Conservation (phyloP, 35 echinoderm and acorn worm species). For the Heliocidaris tuberculata region DNA sequence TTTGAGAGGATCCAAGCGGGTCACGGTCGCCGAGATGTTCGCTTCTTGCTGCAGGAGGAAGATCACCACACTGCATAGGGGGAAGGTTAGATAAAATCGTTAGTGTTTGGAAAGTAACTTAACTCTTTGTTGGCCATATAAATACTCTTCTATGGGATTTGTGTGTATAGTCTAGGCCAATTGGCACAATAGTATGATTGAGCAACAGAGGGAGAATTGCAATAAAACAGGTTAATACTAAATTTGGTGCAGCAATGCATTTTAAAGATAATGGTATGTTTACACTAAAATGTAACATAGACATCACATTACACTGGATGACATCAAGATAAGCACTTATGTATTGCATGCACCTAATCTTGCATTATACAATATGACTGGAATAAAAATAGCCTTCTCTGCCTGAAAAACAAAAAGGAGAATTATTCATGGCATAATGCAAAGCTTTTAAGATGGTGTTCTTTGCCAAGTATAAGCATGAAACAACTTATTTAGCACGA, state of each 20-base stretch:
- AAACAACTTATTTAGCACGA: too few relatives aligned
- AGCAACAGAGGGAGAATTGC: neutral
- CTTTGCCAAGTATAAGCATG: neutral
- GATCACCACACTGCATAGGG: slow-evolving; percentile 65
- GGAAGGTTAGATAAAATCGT: neutral
- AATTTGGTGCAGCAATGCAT: neutral
- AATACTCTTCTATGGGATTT: neutral
- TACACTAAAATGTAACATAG: too few relatives aligned
- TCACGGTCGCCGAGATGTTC: slow-evolving; percentile 75
- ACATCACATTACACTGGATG: too few relatives aligned
- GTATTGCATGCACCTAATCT: too few relatives aligned
- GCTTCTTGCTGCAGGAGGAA: slow-evolving; percentile 84
- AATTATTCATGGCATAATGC: too few relatives aligned
- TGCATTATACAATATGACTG: too few relatives aligned
- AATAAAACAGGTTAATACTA: neutral
- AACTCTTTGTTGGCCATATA: neutral
- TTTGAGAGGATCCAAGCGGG: neutral
- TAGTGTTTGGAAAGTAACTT: neutral
- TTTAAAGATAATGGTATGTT: neutral
- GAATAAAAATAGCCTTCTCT: too few relatives aligned
- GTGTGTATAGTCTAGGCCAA: neutral
- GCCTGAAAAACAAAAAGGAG: too few relatives aligned
- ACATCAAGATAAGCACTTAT: too few relatives aligned
- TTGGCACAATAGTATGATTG: neutral
- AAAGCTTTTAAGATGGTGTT: too few relatives aligned